Percentiles rank a stretch among this genome's conserved stretches.
phyloP scores from a whole-genome alignment of 2,888 invertebrate species.

The Scelioninae gen. 2 region DNA sequence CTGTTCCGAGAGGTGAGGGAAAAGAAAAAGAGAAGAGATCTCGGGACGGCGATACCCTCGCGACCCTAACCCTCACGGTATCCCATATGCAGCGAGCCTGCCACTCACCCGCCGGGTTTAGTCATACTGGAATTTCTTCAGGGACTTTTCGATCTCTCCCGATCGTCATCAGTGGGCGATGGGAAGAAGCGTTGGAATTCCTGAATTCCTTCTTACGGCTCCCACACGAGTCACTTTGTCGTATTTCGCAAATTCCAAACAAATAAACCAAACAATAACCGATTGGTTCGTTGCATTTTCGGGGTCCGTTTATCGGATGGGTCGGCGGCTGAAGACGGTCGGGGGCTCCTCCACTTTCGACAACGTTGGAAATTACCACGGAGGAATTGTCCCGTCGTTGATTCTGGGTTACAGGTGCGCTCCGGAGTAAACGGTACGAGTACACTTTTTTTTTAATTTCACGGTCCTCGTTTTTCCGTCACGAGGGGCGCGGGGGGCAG shows the following conservation, averaged over 20 bases:
- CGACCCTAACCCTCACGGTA: conserved; percentile 70
- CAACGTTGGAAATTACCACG: no score
- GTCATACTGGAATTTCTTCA: conserved; percentile 73
- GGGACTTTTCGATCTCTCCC: conserved; percentile 60
- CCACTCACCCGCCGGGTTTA: conserved; percentile 74
- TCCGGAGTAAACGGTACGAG: no score
- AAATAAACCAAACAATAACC: conserved; percentile 48
- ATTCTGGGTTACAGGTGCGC: no score
- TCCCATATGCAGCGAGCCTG: conserved; percentile 67
- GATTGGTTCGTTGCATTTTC: conserved; percentile 40
- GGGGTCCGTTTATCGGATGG: conserved; percentile 10
- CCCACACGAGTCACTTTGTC: conserved; percentile 56
- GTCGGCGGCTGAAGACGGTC: no score
- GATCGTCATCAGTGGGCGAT: conserved; percentile 57
- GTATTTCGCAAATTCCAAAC: conserved; percentile 52
- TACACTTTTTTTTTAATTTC: no score
- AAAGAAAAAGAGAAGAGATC: conserved; percentile 65
- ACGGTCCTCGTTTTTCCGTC: no score
- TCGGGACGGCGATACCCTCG: conserved; percentile 69
- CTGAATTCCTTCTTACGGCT: conserved; percentile 52
- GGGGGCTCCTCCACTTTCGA: no score
- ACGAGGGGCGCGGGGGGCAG: no score
- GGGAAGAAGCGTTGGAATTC: conserved; percentile 55
- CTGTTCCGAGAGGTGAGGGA: conserved; percentile 52
- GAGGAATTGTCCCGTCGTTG: no score